Evolutionary conservation across 2,888 invertebrate genomes (phyloP).

Genomic region (Aricia artaxerxes): DNA sequence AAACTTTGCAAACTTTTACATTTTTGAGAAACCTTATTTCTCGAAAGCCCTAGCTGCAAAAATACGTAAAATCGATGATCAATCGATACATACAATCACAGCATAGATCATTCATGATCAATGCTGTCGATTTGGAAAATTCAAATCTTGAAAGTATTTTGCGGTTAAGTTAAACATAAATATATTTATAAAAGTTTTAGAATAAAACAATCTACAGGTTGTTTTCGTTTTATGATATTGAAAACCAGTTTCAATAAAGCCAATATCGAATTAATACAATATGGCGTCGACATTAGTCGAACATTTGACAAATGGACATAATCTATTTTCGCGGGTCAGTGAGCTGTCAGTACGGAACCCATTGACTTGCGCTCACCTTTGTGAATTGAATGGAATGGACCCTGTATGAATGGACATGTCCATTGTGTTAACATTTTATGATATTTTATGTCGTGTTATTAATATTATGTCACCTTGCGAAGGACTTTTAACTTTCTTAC

Average conservation of each 20-base stretch:
- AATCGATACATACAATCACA: too few species aligned
- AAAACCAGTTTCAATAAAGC: background rate
- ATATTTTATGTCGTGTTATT: background rate
- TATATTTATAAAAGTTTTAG: background rate
- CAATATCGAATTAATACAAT: background rate
- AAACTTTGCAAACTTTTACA: too few species aligned
- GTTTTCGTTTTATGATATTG: background rate
- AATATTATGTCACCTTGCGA: background rate
- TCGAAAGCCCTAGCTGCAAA: too few species aligned
- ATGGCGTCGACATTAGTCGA: conserved; percentile 1
- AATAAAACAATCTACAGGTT: background rate
- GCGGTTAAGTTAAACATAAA: too few species aligned
- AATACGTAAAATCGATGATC: too few species aligned
- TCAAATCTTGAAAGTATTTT: too few species aligned
- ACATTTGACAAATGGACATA: conserved; percentile 26
- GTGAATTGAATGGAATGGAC: conserved; percentile 7
- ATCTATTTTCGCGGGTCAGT: conserved; percentile 23
- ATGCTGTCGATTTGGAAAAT: too few species aligned
- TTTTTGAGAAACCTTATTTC: too few species aligned
- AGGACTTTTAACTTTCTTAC: background rate
- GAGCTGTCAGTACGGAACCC: background rate
- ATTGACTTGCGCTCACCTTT: background rate
- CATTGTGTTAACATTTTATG: background rate
- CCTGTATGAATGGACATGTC: background rate
- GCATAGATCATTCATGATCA: too few species aligned